Evolutionary conservation across 2,113 vertebrate species (phyloP), one percentile per base, ranked within the genome.

Genomic region (Osmerus eperlanus): DNA sequence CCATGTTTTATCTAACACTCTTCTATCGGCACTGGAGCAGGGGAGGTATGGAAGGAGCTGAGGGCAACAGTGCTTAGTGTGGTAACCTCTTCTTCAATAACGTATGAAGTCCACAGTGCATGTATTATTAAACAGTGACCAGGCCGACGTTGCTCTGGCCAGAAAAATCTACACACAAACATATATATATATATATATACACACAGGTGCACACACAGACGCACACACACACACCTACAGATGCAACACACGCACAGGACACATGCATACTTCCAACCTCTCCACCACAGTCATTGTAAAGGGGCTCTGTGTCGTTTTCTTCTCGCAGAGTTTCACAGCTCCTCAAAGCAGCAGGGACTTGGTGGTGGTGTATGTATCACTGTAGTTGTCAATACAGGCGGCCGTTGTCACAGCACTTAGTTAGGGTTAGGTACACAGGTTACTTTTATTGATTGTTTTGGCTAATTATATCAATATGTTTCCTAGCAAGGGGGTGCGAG

Each of bases 361-460:
- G 14, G 29, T 54, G n/a, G 18, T 62, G 53, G 66, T 78, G 62
- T 60, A 76, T 78, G 80, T 77, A 66, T 81, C 55, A 62, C 5
- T 55, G 41, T 19, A 56, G 54, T 41, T 77, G 74, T 69, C 67
- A 78, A 76, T 54, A 21, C 25, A 29, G 56, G 59, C 65, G 11
- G 0, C 54, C 28, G 74, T 54, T 55, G 58, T 72, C 65, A 55
- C 71, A 82, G 28, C 28, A 25, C n/a, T 13, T 61, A n/a, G n/a
- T n/a, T n/a, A n/a, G 72, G 72, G 23, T 23, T 23, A 23, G 23
- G 23, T 23, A 23, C 23, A 23, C 23, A 1, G 23, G 23, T 23
- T 61, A 62, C 53, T 55, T 28, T 14, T 85, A 88, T 90, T 84
- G 89, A 91, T 89, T 81, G 71, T 70, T 19, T 3, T 25, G 28